phyloP scores from a whole-genome alignment of 2,888 invertebrate species.

The Gari tellinella region DNA sequence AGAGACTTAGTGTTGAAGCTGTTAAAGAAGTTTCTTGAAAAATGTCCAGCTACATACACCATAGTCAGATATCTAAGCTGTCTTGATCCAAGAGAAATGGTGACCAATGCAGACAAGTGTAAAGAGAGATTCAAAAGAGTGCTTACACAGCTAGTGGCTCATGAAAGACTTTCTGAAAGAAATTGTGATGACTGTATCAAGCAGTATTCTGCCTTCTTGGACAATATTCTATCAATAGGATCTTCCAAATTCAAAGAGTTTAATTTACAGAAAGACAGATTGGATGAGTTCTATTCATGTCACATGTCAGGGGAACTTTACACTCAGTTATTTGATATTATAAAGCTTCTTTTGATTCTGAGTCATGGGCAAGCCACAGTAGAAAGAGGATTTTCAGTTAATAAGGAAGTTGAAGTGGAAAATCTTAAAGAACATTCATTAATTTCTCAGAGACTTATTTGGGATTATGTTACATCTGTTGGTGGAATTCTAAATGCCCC shows the following conservation, averaged over 20 bases:
- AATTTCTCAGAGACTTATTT: no score
- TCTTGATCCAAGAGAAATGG: conserved; percentile 32
- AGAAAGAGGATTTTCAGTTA: no score
- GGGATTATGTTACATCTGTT: no score
- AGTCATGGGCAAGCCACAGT: no score
- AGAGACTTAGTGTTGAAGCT: conserved; percentile 10
- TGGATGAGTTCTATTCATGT: conserved; percentile 30
- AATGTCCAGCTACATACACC: conserved; percentile 20
- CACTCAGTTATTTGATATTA: conserved; percentile 7
- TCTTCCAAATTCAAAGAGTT: conserved; percentile 22
- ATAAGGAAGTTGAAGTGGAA: no score
- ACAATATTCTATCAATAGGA: conserved; percentile 6
- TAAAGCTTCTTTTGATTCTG: conserved; percentile 48
- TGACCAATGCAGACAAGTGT: background rate
- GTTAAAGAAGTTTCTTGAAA: conserved; percentile 23
- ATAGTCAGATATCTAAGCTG: conserved; percentile 16
- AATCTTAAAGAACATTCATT: no score
- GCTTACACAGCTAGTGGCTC: background rate
- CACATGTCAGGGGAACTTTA: conserved; percentile 15
- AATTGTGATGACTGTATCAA: conserved; percentile 6
- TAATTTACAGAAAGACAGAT: conserved; percentile 11
- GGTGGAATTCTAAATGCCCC: no score
- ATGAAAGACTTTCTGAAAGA: conserved; percentile 1
- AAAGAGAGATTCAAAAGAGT: no score
- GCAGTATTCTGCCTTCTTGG: conserved; percentile 10